phyloP scores from a whole-genome alignment of 2,797 vertebrate species.

The Enoplosus armatus region DNA sequence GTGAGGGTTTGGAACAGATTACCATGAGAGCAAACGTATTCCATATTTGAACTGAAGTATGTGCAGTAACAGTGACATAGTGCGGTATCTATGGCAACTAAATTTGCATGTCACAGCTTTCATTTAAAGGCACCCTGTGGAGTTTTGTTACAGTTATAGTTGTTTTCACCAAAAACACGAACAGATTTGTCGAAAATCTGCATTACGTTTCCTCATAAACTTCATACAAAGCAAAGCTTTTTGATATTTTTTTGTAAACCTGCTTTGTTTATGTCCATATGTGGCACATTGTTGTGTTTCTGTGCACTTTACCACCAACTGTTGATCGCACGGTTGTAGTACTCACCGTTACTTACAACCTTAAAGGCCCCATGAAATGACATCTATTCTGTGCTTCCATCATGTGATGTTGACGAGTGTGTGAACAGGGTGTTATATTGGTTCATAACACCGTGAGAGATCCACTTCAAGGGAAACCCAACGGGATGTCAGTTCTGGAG shows the following conservation, averaged over 20 bases:
- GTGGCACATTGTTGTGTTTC: no score
- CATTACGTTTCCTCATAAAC: neutral
- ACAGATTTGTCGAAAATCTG: no score
- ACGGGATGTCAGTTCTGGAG: neutral
- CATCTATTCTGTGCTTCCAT: neutral
- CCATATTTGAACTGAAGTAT: neutral
- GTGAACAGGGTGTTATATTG: neutral
- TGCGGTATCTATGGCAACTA: neutral
- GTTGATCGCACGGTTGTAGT: neutral
- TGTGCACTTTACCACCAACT: neutral
- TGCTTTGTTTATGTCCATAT: neutral
- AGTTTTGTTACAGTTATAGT: no score
- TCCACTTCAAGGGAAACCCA: neutral
- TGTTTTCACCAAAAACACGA: neutral
- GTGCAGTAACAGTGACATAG: neutral
- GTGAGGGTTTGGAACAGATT: neutral
- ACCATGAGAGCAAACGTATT: neutral
- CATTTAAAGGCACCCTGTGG: neutral
- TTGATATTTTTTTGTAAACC: neutral
- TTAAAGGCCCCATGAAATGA: neutral
- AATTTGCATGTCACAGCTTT: neutral
- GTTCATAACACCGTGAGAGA: neutral
- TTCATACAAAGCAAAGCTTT: neutral
- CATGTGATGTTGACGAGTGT: neutral
- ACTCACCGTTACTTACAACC: neutral